Percentiles rank a stretch among this genome's conserved stretches.
phyloP scores from a whole-genome alignment of 2,113 vertebrate species.

The Picathartes gymnocephalus region DNA sequence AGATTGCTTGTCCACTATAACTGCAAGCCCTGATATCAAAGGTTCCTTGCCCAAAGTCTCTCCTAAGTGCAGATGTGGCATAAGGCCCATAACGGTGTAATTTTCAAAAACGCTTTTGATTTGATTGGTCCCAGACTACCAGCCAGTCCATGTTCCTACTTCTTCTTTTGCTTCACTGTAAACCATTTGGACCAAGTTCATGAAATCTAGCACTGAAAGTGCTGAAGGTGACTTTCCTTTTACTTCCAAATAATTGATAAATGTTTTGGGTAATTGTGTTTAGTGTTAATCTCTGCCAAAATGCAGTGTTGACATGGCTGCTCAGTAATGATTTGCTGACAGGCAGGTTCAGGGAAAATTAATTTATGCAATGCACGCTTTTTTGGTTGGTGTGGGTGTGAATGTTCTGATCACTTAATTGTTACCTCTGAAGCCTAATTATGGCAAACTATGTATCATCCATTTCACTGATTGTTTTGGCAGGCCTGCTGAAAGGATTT shows the following conservation, averaged over 20 bases:
- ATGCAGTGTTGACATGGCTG: background rate
- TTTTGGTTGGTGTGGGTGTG: background rate
- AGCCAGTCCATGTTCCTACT: background rate
- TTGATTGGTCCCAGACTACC: background rate
- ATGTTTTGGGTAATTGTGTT: background rate
- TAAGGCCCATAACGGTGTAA: background rate
- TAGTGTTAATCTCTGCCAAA: background rate
- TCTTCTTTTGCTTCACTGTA: background rate
- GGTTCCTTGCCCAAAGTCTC: background rate
- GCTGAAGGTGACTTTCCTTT: background rate
- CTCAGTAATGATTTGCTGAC: slow-evolving; percentile 14
- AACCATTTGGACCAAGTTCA: background rate
- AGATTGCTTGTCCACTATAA: background rate
- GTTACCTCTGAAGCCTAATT: slow-evolving; percentile 46
- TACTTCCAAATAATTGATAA: background rate
- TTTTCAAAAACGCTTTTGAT: background rate
- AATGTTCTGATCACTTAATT: slow-evolving; percentile 53
- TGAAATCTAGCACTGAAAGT: background rate
- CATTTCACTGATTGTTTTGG: slow-evolving; percentile 7
- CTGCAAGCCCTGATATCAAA: background rate
- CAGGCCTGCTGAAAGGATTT: background rate
- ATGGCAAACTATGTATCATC: slow-evolving; percentile 17
- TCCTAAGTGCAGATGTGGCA: background rate
- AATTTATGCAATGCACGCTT: background rate
- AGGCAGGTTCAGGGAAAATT: background rate